These are phyloP conservation scores for Calameuta idolon DNA, from an alignment of 2,888 invertebrate genomes.

Conservation along the genomic window DNA sequence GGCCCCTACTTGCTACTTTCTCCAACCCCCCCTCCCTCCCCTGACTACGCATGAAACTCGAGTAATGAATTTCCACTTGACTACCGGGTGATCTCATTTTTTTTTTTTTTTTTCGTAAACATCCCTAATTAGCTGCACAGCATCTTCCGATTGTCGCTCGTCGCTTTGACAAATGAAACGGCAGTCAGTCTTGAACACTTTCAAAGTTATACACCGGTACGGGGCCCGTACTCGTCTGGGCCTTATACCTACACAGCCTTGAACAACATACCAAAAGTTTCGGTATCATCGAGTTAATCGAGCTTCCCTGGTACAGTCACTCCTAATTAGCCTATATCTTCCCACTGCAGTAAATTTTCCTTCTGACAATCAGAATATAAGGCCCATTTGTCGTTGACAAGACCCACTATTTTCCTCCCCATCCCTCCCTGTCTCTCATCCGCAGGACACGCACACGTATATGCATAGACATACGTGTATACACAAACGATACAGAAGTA, in stretches of 20 bases:
- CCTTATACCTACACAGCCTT: background rate
- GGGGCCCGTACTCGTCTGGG: background rate
- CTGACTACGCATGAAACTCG: constrained; percentile 18
- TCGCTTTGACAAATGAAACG: background rate
- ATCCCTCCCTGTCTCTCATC: background rate
- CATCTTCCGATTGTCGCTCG: background rate
- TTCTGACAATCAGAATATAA: background rate
- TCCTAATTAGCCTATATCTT: background rate
- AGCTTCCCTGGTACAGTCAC: background rate
- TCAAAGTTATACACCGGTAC: background rate
- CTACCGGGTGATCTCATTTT: constrained; percentile 44
- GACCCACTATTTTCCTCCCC: background rate
- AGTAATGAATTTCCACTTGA: constrained; percentile 52
- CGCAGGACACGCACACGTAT: background rate
- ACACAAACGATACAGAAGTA: background rate
- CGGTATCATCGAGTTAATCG: background rate
- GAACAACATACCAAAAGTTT: background rate
- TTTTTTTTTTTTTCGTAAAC: background rate
- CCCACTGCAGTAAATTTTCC: background rate
- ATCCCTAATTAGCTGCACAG: background rate
- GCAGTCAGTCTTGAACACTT: background rate
- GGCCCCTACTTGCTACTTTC: constrained; percentile 43
- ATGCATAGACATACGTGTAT: background rate
- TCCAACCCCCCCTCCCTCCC: constrained; percentile 7
- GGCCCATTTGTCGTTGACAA: background rate